Conservation (phyloP, 2,888 invertebrate genomes). For the Heterodera filipjevi region DNA sequence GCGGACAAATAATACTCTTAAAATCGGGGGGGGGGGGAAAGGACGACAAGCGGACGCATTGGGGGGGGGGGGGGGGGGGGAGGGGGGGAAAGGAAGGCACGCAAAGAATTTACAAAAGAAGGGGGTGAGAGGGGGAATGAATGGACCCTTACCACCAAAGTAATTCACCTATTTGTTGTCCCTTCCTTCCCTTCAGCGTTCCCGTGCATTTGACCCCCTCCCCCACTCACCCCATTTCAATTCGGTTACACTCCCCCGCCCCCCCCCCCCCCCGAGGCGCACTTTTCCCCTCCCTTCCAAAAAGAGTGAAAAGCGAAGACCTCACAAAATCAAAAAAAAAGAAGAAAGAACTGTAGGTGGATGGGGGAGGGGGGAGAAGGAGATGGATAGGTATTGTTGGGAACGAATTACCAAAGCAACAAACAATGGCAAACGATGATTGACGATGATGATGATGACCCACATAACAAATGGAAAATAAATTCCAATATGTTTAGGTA, state of each 20-base stretch:
- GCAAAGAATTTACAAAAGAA: neutral
- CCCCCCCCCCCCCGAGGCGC: neutral
- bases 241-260: neutral
- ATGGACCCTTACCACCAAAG: neutral
- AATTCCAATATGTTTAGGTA: no score
- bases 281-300: neutral
- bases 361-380: no score
- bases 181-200: neutral
- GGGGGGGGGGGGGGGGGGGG: neutral
- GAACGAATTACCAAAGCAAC: neutral
- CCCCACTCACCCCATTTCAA: constrained; percentile 1
- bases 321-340: neutral
- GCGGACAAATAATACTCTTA: neutral
- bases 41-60: neutral
- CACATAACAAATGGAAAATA: no score
- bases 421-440: no score
- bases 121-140: neutral
- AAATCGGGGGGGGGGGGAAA: neutral
- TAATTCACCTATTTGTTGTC: neutral
- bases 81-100: neutral
- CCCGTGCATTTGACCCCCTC: neutral
- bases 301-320: neutral
- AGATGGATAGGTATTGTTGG: neutral
- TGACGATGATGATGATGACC: no score
- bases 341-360: neutral